Evolutionary conservation across 2,888 invertebrate species (phyloP).

Genomic region (Ochropleura leucogaster): DNA sequence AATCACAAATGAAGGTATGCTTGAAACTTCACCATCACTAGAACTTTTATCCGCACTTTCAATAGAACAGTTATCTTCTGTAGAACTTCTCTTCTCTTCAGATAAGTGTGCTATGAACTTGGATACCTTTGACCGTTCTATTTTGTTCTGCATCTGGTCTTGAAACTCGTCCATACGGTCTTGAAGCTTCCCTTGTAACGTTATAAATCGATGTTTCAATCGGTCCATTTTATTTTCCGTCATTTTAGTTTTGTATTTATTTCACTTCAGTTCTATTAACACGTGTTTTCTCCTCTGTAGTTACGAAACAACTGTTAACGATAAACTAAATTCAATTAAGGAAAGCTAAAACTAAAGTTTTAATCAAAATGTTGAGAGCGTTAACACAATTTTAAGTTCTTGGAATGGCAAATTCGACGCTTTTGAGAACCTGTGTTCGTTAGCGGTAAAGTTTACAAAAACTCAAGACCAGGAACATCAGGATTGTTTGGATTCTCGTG

Average conservation of each 20-base stretch:
- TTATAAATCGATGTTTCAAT: conserved; percentile 80
- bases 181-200: conserved; percentile 85
- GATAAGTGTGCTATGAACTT: conserved; percentile 81
- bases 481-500: conserved; percentile 30
- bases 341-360: conserved; percentile 46
- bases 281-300: conserved; percentile 26
- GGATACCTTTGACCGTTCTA: conserved; percentile 79
- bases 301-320: conserved; percentile 10
- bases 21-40: conserved; percentile 67
- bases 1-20: conserved; percentile 81
- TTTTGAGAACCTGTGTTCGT: conserved; percentile 24
- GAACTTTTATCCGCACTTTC: conserved; percentile 65
- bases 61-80: conserved; percentile 69
- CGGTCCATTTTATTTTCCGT: conserved; percentile 82
- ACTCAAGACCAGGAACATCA: conserved; percentile 17
- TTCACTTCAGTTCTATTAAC: conserved; percentile 25
- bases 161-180: conserved; percentile 85
- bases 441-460: conserved; percentile 24
- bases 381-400: conserved; percentile 17
- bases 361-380: conserved; percentile 20
- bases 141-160: conserved; percentile 84
- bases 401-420: conserved; percentile 9
- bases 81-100: conserved; percentile 79
- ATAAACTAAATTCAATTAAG: conserved; percentile 12
- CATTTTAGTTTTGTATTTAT: conserved; percentile 66